phyloP scores from a whole-genome alignment of 1,140 invertebrate species.

The Saccostrea cuccullata region DNA sequence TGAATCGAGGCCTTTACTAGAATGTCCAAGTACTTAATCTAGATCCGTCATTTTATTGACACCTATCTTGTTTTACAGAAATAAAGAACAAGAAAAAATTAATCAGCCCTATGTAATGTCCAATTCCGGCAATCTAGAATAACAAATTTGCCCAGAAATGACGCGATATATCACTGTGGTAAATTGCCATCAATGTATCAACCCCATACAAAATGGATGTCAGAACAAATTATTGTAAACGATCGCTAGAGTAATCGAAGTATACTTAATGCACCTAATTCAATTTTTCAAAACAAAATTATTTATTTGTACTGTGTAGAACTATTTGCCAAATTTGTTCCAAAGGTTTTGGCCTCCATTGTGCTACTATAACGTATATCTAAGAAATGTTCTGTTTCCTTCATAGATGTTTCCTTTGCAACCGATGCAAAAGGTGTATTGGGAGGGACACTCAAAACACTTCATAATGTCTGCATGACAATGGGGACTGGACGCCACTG shows the following conservation, averaged over 20 bases:
- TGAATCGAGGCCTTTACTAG: neutral
- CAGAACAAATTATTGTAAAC: conserved; percentile 24
- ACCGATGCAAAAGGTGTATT: too few species aligned
- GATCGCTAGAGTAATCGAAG: conserved; percentile 14
- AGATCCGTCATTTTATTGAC: conserved; percentile 17
- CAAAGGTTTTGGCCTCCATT: too few species aligned
- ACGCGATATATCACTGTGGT: conserved; percentile 29
- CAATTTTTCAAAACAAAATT: conserved; percentile 16
- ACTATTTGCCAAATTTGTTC: neutral
- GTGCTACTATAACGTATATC: too few species aligned
- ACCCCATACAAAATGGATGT: conserved; percentile 28
- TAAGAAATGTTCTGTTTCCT: too few species aligned
- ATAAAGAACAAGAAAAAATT: conserved; percentile 37
- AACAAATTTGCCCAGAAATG: conserved; percentile 37
- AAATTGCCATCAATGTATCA: conserved; percentile 21
- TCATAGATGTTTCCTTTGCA: too few species aligned
- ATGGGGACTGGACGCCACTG: neutral
- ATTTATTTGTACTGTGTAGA: neutral
- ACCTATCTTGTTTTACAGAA: conserved; percentile 30
- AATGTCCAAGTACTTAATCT: conserved; percentile 18
- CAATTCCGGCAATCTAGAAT: conserved; percentile 19
- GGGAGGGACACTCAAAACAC: neutral
- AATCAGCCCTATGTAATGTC: conserved; percentile 30
- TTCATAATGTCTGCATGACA: neutral
- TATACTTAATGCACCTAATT: conserved; percentile 28